A percentile compares a stretch with the other conserved stretches of the same genome.
These are phyloP conservation scores for Agrochola lychnidis DNA, from an alignment of 2,888 invertebrate genomes.

Conservation along the genomic window DNA sequence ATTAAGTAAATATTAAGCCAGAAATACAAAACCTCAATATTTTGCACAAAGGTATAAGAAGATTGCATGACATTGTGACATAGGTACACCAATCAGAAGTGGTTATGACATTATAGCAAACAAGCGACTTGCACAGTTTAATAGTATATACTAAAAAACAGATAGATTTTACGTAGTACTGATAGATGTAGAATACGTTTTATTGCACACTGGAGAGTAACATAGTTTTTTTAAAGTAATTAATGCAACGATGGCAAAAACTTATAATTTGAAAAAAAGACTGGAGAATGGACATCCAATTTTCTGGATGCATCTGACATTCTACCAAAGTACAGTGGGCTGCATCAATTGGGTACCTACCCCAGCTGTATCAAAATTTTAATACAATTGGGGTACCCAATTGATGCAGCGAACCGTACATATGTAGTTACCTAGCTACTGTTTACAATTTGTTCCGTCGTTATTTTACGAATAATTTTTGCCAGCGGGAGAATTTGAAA, in stretches of 20 bases:
- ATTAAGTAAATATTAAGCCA: neutral
- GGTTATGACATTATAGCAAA: neutral
- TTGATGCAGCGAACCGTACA: too few relatives aligned
- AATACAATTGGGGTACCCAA: too few relatives aligned
- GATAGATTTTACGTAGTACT: neutral
- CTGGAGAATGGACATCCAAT: neutral
- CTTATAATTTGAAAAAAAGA: neutral
- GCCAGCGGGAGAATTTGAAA: neutral
- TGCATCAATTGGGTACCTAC: too few relatives aligned
- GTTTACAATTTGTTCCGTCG: neutral
- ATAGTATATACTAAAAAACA: neutral
- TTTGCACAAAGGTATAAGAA: neutral
- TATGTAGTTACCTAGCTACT: too few relatives aligned
- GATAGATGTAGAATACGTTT: constrained; percentile 1
- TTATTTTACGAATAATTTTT: neutral
- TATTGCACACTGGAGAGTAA: neutral
- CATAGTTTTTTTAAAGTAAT: neutral
- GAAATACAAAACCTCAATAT: constrained; percentile 1
- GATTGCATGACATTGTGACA: neutral
- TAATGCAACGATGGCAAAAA: neutral
- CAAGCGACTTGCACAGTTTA: neutral
- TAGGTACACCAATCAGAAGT: neutral
- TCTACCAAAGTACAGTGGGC: neutral
- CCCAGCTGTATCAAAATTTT: too few relatives aligned
- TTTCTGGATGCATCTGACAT: neutral